Conservation (phyloP, 2,888 invertebrate genomes). For the Tubulanus polymorphus region DNA sequence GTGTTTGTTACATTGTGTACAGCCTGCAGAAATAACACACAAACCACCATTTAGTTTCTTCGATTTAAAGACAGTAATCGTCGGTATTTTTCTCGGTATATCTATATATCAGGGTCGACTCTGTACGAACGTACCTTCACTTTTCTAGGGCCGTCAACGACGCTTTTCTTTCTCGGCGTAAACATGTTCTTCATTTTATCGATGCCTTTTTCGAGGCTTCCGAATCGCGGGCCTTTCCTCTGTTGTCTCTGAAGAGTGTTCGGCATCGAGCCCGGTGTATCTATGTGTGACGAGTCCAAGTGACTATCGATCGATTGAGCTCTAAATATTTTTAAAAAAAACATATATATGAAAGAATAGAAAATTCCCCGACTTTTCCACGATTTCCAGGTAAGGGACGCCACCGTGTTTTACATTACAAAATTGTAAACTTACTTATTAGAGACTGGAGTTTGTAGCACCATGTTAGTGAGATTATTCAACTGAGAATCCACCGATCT, state of each 20-base stretch:
- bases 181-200: slow-evolving; percentile 66
- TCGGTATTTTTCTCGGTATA: too few relatives aligned
- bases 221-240: slow-evolving; percentile 60
- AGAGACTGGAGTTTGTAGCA: slow-evolving; percentile 27
- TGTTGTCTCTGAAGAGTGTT: slow-evolving; percentile 24
- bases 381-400: too few relatives aligned
- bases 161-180: slow-evolving; percentile 61
- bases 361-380: background rate
- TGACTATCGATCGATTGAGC: slow-evolving; percentile 49
- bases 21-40: slow-evolving; percentile 47
- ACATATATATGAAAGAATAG: background rate
- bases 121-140: too few relatives aligned
- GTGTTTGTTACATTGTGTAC: slow-evolving; percentile 71
- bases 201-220: slow-evolving; percentile 67
- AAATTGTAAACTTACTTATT: slow-evolving; percentile 31
- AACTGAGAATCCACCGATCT: slow-evolving; percentile 57
- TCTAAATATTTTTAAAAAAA: slow-evolving; percentile 28
- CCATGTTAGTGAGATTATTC: slow-evolving; percentile 35
- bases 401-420: background rate
- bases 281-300: slow-evolving; percentile 38
- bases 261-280: slow-evolving; percentile 26
- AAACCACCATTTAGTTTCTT: background rate
- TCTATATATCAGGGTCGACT: too few relatives aligned
- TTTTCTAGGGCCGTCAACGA: slow-evolving; percentile 47
- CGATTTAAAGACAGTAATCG: background rate